Evolutionary conservation across 1,140 invertebrate genomes (phyloP).

Genomic region (Bombus polaris): DNA sequence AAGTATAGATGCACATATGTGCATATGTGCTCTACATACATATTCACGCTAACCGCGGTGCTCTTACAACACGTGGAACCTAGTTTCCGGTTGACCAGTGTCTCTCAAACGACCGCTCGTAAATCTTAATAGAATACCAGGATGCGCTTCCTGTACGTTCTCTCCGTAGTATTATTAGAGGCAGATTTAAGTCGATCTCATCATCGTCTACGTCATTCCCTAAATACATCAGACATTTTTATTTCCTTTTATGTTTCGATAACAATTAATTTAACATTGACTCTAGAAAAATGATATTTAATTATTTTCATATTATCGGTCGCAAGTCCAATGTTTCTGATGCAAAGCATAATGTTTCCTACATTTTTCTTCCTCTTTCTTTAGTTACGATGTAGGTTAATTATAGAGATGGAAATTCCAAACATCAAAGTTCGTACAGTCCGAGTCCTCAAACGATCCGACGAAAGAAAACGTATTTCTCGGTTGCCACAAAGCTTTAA

Average conservation of each 20-base stretch:
- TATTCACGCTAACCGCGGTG: slow-evolving; percentile 45
- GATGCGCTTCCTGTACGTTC: slow-evolving; percentile 49
- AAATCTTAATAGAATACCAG: slow-evolving; percentile 70
- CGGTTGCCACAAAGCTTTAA: background rate
- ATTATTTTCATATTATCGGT: no score
- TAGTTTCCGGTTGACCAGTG: slow-evolving; percentile 67
- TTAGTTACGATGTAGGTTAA: background rate
- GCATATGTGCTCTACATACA: slow-evolving; percentile 47
- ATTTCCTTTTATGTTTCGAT: no score
- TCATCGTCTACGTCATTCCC: no score
- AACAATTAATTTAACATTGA: no score
- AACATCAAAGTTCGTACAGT: background rate
- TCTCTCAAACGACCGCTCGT: slow-evolving; percentile 69
- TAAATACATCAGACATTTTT: no score
- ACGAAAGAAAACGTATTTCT: background rate
- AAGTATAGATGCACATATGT: slow-evolving; percentile 60
- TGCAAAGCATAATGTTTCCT: background rate
- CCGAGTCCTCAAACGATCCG: background rate
- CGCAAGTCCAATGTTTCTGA: no score
- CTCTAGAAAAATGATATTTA: no score
- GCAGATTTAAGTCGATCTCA: no score
- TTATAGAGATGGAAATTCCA: background rate
- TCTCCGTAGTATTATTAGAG: slow-evolving; percentile 35
- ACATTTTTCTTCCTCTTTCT: no score
- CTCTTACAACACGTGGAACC: slow-evolving; percentile 63